phyloP scores from a whole-genome alignment of 2,888 invertebrate genomes.

The Graphium colonna region DNA sequence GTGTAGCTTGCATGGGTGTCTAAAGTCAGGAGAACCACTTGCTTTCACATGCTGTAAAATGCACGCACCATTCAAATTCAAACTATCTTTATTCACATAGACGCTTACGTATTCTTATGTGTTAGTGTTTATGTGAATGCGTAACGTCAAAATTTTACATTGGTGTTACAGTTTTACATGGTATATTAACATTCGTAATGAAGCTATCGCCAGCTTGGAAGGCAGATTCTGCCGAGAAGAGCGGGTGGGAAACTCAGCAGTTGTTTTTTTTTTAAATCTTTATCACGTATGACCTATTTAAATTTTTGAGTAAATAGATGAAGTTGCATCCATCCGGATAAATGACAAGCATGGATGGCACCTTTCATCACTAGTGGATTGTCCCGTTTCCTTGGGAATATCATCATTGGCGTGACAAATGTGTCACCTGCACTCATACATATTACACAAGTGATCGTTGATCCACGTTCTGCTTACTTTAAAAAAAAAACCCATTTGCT shows the following conservation, averaged over 20 bases:
- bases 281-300: no score
- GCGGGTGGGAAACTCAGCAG: no score
- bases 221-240: no score
- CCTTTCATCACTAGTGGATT: constrained; percentile 28
- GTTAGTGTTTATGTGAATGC: no score
- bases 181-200: no score
- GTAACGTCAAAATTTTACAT: no score
- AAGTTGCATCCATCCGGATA: constrained; percentile 29
- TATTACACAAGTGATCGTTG: constrained; percentile 29
- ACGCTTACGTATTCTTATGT: no score
- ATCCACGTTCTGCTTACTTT: constrained; percentile 44
- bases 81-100: no score
- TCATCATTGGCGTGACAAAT: constrained; percentile 33
- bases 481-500: constrained; percentile 35
- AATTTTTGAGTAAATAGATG: constrained; percentile 28
- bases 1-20: constrained; percentile 19
- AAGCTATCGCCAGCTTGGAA: no score
- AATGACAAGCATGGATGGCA: constrained; percentile 23
- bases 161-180: no score
- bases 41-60: constrained; percentile 1
- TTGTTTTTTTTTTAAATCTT: no score
- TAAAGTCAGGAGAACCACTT: constrained; percentile 19
- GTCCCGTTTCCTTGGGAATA: constrained; percentile 31
- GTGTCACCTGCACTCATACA: constrained; percentile 30
- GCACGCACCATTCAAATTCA: constrained; percentile 13